Evolutionary conservation across 2,113 vertebrate genomes (phyloP).

Genomic region (Cygnus buccinator): DNA sequence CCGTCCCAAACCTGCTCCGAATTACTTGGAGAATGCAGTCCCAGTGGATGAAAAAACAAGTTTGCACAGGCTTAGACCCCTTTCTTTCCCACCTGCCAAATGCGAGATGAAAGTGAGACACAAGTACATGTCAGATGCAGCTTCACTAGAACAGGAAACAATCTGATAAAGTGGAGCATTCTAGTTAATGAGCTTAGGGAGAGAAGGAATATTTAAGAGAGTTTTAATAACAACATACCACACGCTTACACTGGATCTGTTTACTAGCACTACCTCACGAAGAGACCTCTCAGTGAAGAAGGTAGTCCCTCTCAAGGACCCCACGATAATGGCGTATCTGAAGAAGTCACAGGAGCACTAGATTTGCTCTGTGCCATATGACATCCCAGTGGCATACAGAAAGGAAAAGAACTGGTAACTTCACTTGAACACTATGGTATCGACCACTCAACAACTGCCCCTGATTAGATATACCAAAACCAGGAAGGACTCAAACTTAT

Average conservation of each 20-base stretch:
- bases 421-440: background rate
- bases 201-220: background rate
- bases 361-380: background rate
- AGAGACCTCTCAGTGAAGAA: background rate
- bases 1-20: rapidly evolving
- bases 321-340: background rate
- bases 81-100: background rate
- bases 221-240: background rate
- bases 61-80: background rate
- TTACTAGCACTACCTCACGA: background rate
- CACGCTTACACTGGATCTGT: background rate
- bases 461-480: background rate
- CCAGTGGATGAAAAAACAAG: background rate
- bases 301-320: background rate
- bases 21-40: background rate
- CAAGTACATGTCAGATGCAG: background rate
- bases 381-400: background rate
- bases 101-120: background rate
- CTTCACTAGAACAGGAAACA: background rate
- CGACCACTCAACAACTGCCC: background rate
- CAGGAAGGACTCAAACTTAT: background rate
- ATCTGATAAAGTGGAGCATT: background rate
- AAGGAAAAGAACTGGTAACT: background rate
- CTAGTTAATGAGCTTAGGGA: background rate
- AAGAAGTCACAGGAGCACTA: background rate